These are phyloP conservation scores for Phoeniculus purpureus DNA, from an alignment of 2,797 vertebrate species.

Conservation along the genomic window DNA sequence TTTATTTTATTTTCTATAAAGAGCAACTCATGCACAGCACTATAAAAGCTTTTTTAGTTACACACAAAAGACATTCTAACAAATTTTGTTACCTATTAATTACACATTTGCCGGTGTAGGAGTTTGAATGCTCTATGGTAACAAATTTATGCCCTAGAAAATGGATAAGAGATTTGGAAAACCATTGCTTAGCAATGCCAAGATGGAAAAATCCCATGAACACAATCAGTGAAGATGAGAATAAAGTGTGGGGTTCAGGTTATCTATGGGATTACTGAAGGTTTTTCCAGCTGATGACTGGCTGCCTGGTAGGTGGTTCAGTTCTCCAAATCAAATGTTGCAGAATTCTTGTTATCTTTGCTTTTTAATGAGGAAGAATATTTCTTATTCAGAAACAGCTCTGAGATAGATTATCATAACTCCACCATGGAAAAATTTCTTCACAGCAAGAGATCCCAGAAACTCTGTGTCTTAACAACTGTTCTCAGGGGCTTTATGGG, in stretches of 20 bases:
- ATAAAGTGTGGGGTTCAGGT: neutral
- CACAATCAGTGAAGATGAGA: neutral
- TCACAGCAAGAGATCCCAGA: neutral
- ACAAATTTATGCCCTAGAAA: neutral
- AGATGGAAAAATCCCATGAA: neutral
- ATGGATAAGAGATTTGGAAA: neutral
- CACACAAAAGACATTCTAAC: neutral
- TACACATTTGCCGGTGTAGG: neutral
- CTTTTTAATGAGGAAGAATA: neutral
- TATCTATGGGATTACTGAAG: neutral
- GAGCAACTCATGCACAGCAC: neutral
- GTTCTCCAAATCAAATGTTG: neutral
- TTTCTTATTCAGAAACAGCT: neutral
- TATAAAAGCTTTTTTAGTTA: neutral
- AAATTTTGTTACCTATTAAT: neutral
- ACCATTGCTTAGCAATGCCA: neutral
- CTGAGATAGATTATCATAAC: neutral
- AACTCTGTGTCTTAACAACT: neutral
- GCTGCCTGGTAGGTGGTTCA: neutral
- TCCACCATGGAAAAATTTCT: neutral
- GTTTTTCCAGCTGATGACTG: neutral
- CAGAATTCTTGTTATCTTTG: neutral
- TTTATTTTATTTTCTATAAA: neutral
- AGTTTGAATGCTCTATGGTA: neutral
- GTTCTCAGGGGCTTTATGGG: neutral